These are phyloP conservation scores for Luscinia megarhynchos DNA, from an alignment of 2,797 vertebrate species.

Conservation along the genomic window DNA sequence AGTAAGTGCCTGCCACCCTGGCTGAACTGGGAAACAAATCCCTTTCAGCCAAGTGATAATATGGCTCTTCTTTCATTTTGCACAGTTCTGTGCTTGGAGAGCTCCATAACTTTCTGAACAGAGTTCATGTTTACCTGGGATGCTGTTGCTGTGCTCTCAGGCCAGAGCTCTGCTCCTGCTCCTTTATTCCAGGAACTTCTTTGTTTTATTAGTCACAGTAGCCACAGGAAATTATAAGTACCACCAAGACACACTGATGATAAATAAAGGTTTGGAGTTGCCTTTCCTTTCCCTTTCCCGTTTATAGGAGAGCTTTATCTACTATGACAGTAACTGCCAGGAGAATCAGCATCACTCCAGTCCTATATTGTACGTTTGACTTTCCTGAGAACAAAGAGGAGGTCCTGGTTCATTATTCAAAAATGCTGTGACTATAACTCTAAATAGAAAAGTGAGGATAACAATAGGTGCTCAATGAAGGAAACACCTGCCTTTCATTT, in stretches of 20 bases:
- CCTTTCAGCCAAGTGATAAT: not conserved
- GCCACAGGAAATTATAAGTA: not conserved
- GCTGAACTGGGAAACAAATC: not conserved
- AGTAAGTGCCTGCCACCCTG: not conserved
- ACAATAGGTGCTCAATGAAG: conserved; percentile 17
- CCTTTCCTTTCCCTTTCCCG: not conserved
- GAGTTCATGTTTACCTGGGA: not conserved
- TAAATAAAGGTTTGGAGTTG: conserved; percentile 1
- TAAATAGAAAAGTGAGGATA: conserved; percentile 9
- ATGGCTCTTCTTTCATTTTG: not conserved
- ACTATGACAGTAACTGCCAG: not conserved
- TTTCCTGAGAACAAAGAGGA: conserved; percentile 2
- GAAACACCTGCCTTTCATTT: conserved; percentile 59
- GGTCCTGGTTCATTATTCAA: not conserved
- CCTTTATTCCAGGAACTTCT: not conserved
- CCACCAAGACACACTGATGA: not conserved
- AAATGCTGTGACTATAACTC: not conserved
- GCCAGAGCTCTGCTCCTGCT: not conserved
- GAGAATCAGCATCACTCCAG: not conserved
- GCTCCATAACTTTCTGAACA: not conserved
- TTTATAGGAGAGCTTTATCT: not conserved
- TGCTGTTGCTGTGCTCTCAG: not conserved
- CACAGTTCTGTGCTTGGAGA: not conserved
- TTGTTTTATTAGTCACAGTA: not conserved
- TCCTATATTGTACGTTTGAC: accelerated